Base-by-base conservation (phyloP, 2,888 invertebrate genomes). In the Cerceris rybyensis region DNA sequence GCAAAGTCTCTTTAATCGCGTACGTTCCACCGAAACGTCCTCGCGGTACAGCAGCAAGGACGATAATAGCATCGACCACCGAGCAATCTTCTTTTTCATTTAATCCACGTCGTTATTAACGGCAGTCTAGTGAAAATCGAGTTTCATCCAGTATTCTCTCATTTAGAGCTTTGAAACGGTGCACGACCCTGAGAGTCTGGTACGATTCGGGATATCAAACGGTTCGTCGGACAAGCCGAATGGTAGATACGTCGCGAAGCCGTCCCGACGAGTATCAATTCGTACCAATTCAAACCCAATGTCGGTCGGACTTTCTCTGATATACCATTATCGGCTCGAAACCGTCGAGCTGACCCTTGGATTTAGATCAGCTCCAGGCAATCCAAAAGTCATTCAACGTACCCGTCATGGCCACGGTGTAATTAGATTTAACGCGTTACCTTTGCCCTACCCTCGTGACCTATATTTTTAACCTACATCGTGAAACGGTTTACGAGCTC, bases 361-460 rank as follows among this genome's bases (percentile, higher is more conserved):
- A 79, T 70, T 68, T 41, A 64, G 75, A 80, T 80, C 57, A 79
- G 75, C 80, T 75, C 69, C 68, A 41, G 82, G 75, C 76, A 52
- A 41, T 70, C 75, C 70, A 42, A 49, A 11, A 80, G 80, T 82
- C 88, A 87, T 88, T 90, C 90, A 88, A 89, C 28, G 88, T 88
- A 88, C 83, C 89, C 90, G 91, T 90, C 91, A 89, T 90, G 87
- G 90, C 88, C 88, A 80, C 89, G 89, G 1, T 90, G 91, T 90
- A 91, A 91, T 91, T 91, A 91, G 90, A 91, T 91, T 90, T 90
- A 86, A 88, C 87, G 88, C 78, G 78, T 59, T 54, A 72, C 69
- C 79, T 64, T 68, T 70, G 80, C 84, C 66, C 77, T 68, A 66
- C 70, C 80, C 82, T 77, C 75, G 70, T 74, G 72, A 67, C 85